These are phyloP conservation scores for Isoperla grammatica DNA, from an alignment of 2,888 invertebrate species.

Conservation along the genomic window DNA sequence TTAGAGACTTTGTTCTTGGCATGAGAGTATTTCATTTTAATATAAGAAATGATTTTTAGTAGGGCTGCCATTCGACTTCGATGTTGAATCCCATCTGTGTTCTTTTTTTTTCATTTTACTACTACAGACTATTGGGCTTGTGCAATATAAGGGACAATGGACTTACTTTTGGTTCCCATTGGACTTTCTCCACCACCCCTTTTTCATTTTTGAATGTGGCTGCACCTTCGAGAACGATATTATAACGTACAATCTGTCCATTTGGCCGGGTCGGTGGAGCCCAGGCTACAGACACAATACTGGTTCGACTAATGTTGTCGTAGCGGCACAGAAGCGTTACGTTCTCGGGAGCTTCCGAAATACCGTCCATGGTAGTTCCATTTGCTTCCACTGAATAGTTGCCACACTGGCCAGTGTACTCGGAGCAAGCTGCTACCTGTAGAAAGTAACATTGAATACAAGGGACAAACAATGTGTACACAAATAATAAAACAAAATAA, in stretches of 20 bases:
- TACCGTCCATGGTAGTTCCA: slow-evolving; percentile 79
- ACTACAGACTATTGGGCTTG: too few relatives aligned
- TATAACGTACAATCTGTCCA: slow-evolving; percentile 73
- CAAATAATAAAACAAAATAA: too few relatives aligned
- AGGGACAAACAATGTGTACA: too few relatives aligned
- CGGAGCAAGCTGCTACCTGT: slow-evolving; percentile 69
- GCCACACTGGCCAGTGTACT: slow-evolving; percentile 69
- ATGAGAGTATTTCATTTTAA: too few relatives aligned
- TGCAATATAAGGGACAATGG: too few relatives aligned
- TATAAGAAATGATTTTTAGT: too few relatives aligned
- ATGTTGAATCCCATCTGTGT: too few relatives aligned
- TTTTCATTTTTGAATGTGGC: slow-evolving; percentile 51
- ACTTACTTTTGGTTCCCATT: slow-evolving; percentile 58
- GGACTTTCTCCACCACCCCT: slow-evolving; percentile 48
- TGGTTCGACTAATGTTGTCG: slow-evolving; percentile 53
- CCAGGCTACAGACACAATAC: slow-evolving; percentile 67
- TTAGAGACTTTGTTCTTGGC: too few relatives aligned
- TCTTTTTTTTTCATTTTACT: too few relatives aligned
- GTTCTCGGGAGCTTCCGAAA: slow-evolving; percentile 66
- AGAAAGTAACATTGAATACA: slow-evolving; percentile 20
- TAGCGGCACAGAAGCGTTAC: slow-evolving; percentile 61
- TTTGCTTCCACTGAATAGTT: slow-evolving; percentile 70
- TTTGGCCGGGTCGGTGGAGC: slow-evolving; percentile 65
- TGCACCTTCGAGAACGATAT: slow-evolving; percentile 52
- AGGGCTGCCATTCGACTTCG: too few relatives aligned